Evolutionary conservation across 2,888 invertebrate genomes (phyloP).

Genomic region (Neoascia interrupta): DNA sequence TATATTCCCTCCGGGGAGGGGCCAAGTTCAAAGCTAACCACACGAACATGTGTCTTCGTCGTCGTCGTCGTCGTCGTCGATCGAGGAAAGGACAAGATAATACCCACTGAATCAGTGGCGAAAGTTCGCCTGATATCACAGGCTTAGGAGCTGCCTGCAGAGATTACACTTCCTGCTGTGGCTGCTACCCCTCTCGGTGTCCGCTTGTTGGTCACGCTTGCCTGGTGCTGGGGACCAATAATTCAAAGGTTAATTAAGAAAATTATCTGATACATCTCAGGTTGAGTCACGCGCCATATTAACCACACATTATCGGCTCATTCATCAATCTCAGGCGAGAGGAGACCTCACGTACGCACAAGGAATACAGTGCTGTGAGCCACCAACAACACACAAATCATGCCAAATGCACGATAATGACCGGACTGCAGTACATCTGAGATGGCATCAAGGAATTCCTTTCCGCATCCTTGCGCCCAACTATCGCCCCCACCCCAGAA

Average conservation of each 20-base stretch:
- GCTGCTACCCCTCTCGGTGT: too few species aligned
- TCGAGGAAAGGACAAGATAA: constrained; percentile 47
- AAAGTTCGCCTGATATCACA: constrained; percentile 48
- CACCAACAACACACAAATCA: constrained; percentile 57
- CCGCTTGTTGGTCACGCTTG: background rate
- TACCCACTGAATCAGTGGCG: constrained; percentile 39
- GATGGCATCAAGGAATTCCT: too few species aligned
- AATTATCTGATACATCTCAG: constrained; percentile 58
- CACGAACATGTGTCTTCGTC: constrained; percentile 8
- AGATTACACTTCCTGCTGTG: constrained; percentile 16
- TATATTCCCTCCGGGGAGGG: background rate
- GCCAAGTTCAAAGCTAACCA: constrained; percentile 45
- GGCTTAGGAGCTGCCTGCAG: constrained; percentile 19
- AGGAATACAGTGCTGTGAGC: background rate
- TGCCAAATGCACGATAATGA: constrained; percentile 47
- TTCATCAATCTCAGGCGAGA: constrained; percentile 53
- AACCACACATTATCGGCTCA: constrained; percentile 68
- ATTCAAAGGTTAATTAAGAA: constrained; percentile 67
- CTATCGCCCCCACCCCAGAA: background rate
- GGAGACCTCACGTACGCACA: background rate
- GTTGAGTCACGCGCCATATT: constrained; percentile 61
- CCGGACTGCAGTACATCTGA: background rate
- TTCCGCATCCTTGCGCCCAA: background rate
- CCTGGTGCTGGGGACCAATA: constrained; percentile 27
- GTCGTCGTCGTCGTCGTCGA: constrained; percentile 2